These are phyloP conservation scores for Whitmania pigra DNA, from an alignment of 1,140 invertebrate species.

Conservation along the genomic window DNA sequence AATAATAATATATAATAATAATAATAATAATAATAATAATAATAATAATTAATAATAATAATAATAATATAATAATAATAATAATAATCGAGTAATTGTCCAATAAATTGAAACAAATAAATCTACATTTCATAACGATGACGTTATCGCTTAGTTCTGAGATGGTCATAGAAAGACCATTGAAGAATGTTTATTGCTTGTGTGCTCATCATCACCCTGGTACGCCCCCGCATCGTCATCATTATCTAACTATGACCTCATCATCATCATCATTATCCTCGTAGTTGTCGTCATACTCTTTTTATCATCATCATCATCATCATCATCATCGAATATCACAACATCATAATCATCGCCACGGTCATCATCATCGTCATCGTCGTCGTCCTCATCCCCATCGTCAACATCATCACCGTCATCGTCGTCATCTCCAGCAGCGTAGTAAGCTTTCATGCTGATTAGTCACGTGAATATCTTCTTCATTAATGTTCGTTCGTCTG, in stretches of 20 bases:
- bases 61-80: not conserved
- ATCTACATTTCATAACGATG: not conserved
- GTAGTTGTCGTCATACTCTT: too few species aligned
- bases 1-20: too few species aligned
- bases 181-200: not conserved
- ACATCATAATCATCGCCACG: not conserved
- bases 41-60: too few species aligned
- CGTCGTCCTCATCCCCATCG: not conserved
- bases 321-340: not conserved
- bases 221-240: not conserved
- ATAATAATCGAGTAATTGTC: not conserved
- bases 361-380: not conserved
- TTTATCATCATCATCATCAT: slow-evolving; percentile 13
- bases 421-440: not conserved
- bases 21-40: too few species aligned
- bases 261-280: slow-evolving; percentile 12
- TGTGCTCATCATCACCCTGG: not conserved
- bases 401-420: not conserved
- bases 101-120: not conserved
- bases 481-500: slow-evolving; percentile 3
- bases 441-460: not conserved
- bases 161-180: not conserved
- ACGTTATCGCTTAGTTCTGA: not conserved
- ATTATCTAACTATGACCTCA: not conserved
- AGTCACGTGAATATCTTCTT: not conserved